Conservation (phyloP, 2,888 invertebrate species). For the Drosophila borealis region DNA sequence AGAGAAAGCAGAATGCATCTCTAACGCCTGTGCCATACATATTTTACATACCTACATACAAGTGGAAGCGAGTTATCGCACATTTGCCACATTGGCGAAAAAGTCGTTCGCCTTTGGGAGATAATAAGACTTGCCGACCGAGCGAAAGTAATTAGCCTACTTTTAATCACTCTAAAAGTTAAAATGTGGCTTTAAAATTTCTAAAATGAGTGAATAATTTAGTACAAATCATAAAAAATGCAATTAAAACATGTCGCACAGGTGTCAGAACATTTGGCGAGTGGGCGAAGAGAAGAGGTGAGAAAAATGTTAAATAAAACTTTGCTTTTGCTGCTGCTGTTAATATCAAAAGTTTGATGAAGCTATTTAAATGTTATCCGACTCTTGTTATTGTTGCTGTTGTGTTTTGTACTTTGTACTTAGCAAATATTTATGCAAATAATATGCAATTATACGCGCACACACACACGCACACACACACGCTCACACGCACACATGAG, state of each 20-base stretch:
- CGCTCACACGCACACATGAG: slow-evolving; percentile 5
- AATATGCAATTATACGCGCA: slow-evolving; percentile 70
- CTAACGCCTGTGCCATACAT: too few relatives aligned
- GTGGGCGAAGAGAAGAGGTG: slow-evolving; percentile 2
- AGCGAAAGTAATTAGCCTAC: not conserved
- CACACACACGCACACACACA: slow-evolving; percentile 33
- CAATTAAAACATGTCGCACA: slow-evolving; percentile 9
- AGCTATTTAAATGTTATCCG: slow-evolving; percentile 49
- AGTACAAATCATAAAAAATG: slow-evolving; percentile 2
- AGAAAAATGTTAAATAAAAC: slow-evolving; percentile 32
- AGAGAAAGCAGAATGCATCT: too few relatives aligned
- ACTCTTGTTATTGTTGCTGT: slow-evolving; percentile 18
- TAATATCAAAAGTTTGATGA: slow-evolving; percentile 57
- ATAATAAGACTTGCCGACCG: not conserved
- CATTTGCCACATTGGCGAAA: not conserved
- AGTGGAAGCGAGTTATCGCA: too few relatives aligned
- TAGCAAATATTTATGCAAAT: slow-evolving; percentile 73
- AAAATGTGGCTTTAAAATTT: not conserved
- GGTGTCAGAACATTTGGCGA: slow-evolving; percentile 9
- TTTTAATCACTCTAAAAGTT: not conserved
- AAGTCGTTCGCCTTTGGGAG: not conserved
- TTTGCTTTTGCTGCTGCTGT: slow-evolving; percentile 28
- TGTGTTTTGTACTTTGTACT: slow-evolving; percentile 50
- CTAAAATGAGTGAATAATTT: slow-evolving; percentile 3
- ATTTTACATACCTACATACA: too few relatives aligned